Conservation (phyloP, 2,888 invertebrate genomes). For the Adelphocoris suturalis region DNA sequence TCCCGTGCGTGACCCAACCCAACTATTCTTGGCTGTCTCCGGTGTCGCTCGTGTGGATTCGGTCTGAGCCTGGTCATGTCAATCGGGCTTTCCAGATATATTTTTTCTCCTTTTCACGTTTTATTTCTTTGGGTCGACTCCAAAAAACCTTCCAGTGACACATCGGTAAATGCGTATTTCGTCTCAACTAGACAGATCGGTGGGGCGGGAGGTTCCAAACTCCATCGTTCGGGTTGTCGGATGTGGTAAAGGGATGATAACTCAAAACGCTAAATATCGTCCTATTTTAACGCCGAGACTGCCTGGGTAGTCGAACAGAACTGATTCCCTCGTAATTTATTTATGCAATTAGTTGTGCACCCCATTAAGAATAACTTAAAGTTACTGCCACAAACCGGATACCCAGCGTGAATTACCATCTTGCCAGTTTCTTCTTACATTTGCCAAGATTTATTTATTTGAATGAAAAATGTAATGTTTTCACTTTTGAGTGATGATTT, state of each 20-base stretch:
- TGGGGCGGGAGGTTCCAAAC: too few species aligned
- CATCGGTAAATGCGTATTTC: slow-evolving; percentile 18
- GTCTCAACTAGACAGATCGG: neutral
- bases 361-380: too few species aligned
- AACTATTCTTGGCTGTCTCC: slow-evolving; percentile 7
- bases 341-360: too few species aligned
- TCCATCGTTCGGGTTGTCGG: neutral
- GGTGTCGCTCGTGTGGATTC: neutral
- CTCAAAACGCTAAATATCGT: neutral
- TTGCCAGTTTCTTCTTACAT: too few species aligned
- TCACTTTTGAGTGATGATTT: too few species aligned
- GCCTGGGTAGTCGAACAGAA: too few species aligned
- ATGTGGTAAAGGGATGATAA: neutral
- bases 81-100: slow-evolving; percentile 41
- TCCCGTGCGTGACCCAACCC: too few species aligned
- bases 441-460: too few species aligned
- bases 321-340: too few species aligned
- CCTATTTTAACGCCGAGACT: neutral
- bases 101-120: neutral
- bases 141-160: neutral
- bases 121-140: neutral
- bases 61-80: neutral
- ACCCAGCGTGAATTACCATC: too few species aligned
- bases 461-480: too few species aligned
- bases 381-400: too few species aligned